A percentile compares a stretch with the other conserved stretches of the same genome.
Evolutionary conservation across 1,140 invertebrate genomes (phyloP).

Genomic region (Dendroctonus ponderosae): DNA sequence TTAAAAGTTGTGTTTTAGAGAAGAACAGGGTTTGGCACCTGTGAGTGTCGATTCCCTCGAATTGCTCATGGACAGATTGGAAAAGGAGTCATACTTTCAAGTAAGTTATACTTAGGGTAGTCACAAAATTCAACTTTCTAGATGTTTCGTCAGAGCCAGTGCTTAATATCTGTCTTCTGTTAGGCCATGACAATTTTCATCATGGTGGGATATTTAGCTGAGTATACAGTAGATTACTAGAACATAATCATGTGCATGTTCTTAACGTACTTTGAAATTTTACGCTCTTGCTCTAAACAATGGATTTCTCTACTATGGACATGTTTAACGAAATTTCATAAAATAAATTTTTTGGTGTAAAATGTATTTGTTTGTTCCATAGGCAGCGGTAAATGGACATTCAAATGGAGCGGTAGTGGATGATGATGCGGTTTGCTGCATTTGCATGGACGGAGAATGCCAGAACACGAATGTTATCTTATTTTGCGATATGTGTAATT

Average conservation of each 20-base stretch:
- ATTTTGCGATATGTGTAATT: constrained; percentile 99
- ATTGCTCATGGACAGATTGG: constrained; percentile 91
- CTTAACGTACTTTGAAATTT: too few species aligned
- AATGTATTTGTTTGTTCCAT: background rate
- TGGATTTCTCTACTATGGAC: too few species aligned
- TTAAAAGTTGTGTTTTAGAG: constrained; percentile 45
- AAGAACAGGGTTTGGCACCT: constrained; percentile 63
- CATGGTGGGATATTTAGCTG: too few species aligned
- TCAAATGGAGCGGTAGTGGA: constrained; percentile 72
- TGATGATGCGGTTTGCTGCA: constrained; percentile 97
- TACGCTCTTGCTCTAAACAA: too few species aligned
- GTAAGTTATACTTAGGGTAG: constrained; percentile 45
- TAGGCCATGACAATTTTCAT: too few species aligned
- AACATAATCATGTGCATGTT: too few species aligned
- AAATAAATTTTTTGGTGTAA: too few species aligned
- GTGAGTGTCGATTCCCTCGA: constrained; percentile 89
- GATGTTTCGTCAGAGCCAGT: background rate
- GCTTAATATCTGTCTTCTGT: too few species aligned
- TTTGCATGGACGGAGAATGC: constrained; percentile 93
- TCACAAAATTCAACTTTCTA: too few species aligned
- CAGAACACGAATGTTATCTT: constrained; percentile 92
- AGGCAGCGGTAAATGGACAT: constrained; percentile 59
- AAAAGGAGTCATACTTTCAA: constrained; percentile 97
- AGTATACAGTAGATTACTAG: too few species aligned
- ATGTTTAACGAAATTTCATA: too few species aligned